A percentile compares a stretch with the other conserved stretches of the same genome.
Conservation (phyloP, 2,888 invertebrate genomes). For the Heliconius cydno region DNA sequence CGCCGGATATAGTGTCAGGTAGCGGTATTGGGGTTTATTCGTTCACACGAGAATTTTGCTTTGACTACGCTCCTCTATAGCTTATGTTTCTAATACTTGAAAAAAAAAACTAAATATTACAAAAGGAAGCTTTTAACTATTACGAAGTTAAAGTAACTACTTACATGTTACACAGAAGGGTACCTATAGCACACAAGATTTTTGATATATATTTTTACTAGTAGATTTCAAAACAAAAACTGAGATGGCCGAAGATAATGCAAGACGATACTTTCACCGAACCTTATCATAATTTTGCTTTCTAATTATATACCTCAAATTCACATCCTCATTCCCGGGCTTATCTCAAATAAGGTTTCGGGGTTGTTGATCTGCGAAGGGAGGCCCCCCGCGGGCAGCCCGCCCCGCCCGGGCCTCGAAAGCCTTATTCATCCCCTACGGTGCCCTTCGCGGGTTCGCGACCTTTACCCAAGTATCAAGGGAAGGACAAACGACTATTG, state of each 20-base stretch:
- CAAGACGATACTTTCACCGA: conserved; percentile 15
- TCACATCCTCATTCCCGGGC: conserved; percentile 60
- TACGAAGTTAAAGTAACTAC: background rate
- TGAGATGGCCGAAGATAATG: too few relatives aligned
- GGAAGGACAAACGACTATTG: conserved; percentile 64
- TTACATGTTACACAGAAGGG: background rate
- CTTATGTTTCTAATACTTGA: background rate
- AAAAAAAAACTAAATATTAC: background rate
- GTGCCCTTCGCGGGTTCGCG: conserved; percentile 71
- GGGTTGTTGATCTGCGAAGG: conserved; percentile 77
- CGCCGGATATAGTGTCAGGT: conserved; percentile 77
- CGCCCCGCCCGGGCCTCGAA: conserved; percentile 61
- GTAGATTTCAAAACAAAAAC: too few relatives aligned
- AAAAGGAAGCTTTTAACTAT: background rate
- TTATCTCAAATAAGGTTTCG: conserved; percentile 75
- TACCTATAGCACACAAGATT: too few relatives aligned
- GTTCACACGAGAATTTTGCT: conserved; percentile 35
- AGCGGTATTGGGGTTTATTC: conserved; percentile 55
- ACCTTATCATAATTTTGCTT: conserved; percentile 26
- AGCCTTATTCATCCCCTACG: conserved; percentile 68
- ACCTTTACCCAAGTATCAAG: conserved; percentile 69
- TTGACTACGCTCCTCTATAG: background rate
- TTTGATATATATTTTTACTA: too few relatives aligned
- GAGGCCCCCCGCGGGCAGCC: conserved; percentile 47
- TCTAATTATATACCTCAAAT: conserved; percentile 62